Percentiles rank a stretch among this genome's conserved stretches.
These are phyloP conservation scores for Cerceris rybyensis DNA, from an alignment of 2,888 invertebrate genomes.

Conservation along the genomic window DNA sequence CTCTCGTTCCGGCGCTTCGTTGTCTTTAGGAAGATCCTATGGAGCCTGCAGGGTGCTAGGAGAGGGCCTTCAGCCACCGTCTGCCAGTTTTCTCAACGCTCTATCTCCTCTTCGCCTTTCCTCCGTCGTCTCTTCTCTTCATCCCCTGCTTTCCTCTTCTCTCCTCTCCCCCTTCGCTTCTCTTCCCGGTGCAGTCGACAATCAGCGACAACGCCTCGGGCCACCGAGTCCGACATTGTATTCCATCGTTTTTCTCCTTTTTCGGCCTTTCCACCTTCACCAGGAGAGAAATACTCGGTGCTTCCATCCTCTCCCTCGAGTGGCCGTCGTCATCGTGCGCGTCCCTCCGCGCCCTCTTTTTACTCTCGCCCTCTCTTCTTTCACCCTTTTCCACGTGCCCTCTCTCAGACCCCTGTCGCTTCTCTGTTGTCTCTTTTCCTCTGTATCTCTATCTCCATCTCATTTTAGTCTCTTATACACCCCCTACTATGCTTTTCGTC, in stretches of 20 bases:
- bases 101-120: conserved; percentile 23
- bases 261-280: conserved; percentile 36
- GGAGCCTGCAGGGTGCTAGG: conserved; percentile 26
- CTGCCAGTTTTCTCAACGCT: conserved; percentile 38
- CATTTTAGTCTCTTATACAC: not conserved
- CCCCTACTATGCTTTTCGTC: not conserved
- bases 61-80: conserved; percentile 24
- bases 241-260: conserved; percentile 42
- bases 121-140: not conserved
- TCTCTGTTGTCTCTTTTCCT: not conserved
- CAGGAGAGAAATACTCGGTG: conserved; percentile 15
- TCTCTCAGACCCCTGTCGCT: not conserved
- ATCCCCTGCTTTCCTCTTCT: conserved; percentile 9
- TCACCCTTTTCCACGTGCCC: not conserved
- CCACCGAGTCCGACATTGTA: conserved; percentile 53
- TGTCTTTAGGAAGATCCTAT: conserved; percentile 42
- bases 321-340: conserved; percentile 28
- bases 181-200: conserved; percentile 53
- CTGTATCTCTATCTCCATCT: not conserved
- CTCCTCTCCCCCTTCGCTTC: conserved; percentile 18
- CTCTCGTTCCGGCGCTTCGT: conserved; percentile 40
- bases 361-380: conserved; percentile 3
- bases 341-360: not conserved
- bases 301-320: conserved; percentile 21
- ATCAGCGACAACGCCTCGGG: conserved; percentile 66